Conservation (phyloP, 2,888 invertebrate genomes). For the Smittia sp. region DNA sequence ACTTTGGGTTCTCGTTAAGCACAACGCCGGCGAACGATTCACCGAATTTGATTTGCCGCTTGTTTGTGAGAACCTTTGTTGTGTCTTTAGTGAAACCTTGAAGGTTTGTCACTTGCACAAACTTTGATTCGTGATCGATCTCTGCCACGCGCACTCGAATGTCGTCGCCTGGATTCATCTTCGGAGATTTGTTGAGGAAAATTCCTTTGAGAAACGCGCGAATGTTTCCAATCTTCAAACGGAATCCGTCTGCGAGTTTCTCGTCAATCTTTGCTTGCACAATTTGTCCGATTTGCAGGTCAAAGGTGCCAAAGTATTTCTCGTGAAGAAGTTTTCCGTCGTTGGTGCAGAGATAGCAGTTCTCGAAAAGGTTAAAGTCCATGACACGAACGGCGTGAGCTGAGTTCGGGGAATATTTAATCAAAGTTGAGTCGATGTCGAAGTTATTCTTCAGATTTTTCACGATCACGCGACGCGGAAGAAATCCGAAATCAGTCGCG, state of each 20-base stretch:
- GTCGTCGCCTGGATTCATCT: slow-evolving; percentile 58
- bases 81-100: slow-evolving; percentile 61
- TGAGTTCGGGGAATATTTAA: slow-evolving; percentile 50
- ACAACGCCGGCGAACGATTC: slow-evolving; percentile 50
- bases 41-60: slow-evolving; percentile 57
- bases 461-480: slow-evolving; percentile 49
- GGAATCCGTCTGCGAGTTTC: slow-evolving; percentile 56
- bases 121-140: slow-evolving; percentile 53
- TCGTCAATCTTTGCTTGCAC: slow-evolving; percentile 57
- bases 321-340: slow-evolving; percentile 59
- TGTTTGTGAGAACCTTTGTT: slow-evolving; percentile 55
- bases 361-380: slow-evolving; percentile 65
- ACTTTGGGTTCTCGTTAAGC: slow-evolving; percentile 47
- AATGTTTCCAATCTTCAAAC: slow-evolving; percentile 57
- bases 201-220: slow-evolving; percentile 49
- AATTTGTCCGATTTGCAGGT: slow-evolving; percentile 58
- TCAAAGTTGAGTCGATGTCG: slow-evolving; percentile 50
- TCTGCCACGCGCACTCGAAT: slow-evolving; percentile 62
- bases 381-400: slow-evolving; percentile 60
- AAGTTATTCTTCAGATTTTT: slow-evolving; percentile 50
- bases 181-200: slow-evolving; percentile 50
- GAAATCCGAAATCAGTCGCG: slow-evolving; percentile 47
- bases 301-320: slow-evolving; percentile 57
- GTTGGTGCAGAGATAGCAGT: slow-evolving; percentile 66
- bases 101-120: slow-evolving; percentile 64